A percentile compares a stretch with the other conserved stretches of the same genome.
Evolutionary conservation across 2,888 invertebrate species (phyloP).

Genomic region (Stenodema calcarata): DNA sequence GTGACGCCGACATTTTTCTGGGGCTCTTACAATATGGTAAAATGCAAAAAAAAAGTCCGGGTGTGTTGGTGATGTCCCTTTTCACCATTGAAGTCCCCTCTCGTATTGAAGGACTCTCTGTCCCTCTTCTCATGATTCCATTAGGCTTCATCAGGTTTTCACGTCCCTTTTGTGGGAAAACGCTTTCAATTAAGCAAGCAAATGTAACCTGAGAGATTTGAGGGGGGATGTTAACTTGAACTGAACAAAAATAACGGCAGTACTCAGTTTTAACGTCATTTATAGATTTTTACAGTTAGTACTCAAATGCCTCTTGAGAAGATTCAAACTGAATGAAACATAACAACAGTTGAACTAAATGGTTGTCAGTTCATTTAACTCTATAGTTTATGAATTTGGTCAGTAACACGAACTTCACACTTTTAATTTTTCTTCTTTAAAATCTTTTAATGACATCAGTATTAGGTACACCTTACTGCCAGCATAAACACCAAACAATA

Average conservation of each 20-base stretch:
- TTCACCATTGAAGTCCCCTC: background rate
- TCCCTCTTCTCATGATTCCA: background rate
- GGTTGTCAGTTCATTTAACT: no score
- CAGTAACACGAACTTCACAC: no score
- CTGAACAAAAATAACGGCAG: background rate
- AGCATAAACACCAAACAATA: no score
- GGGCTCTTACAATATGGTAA: constrained; percentile 8
- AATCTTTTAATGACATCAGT: no score
- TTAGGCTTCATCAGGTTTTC: constrained; percentile 6
- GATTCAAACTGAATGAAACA: no score
- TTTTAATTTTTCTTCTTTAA: no score
- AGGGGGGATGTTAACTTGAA: background rate
- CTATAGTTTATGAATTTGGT: no score
- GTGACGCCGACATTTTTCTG: background rate
- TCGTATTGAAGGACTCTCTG: background rate
- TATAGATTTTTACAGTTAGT: no score
- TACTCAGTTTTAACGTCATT: no score
- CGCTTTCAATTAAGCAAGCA: constrained; percentile 25
- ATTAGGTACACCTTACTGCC: no score
- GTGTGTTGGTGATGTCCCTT: constrained; percentile 16
- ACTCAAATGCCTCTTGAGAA: no score
- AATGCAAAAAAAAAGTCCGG: background rate
- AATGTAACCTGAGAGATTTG: background rate
- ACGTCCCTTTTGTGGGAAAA: background rate
- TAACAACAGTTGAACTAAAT: no score